Conservation (phyloP, 2,113 vertebrate genomes). For the Danio rerio region GRCz12tu NC_133181.1:59738001-59738500, state of each 20-base stretch:
- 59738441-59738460: not conserved
- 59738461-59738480: slow-evolving; percentile 18
- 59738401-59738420: slow-evolving; percentile 8
- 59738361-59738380: not conserved
- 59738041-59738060: too few species aligned
- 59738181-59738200: too few species aligned
- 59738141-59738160: too few species aligned
- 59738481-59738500: slow-evolving; percentile 7
- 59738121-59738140: too few species aligned
- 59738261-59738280: not conserved
- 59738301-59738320: not conserved
- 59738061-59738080: too few species aligned
- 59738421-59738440: slow-evolving; percentile 18
- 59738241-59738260: not conserved
- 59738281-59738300: not conserved
- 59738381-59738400: not conserved
- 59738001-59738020: too few species aligned
- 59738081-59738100: too few species aligned
- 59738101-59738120: too few species aligned
- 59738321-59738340: not conserved
- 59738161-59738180: too few species aligned
- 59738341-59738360: not conserved
- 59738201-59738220: too few species aligned
- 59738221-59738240: too few species aligned
- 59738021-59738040: too few species aligned